These are phyloP conservation scores for Masticophis lateralis DNA, from an alignment of 2,797 vertebrate genomes.

Conservation along the genomic window DNA sequence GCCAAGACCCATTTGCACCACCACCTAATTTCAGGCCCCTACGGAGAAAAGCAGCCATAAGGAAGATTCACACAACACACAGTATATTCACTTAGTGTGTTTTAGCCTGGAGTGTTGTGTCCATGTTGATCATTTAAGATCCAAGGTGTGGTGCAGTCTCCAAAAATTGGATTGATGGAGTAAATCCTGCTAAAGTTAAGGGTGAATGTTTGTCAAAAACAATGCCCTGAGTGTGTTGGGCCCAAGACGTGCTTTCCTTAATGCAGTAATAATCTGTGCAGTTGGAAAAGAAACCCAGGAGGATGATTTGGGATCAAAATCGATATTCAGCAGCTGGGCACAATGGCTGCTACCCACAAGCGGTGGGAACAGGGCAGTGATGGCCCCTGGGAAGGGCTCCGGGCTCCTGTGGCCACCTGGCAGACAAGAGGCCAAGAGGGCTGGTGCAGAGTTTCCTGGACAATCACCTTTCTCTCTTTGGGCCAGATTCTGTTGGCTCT, in stretches of 20 bases:
- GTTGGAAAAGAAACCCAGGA: background rate
- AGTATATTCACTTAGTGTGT: too few relatives aligned
- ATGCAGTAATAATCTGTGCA: background rate
- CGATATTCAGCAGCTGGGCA: background rate
- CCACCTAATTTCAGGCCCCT: background rate
- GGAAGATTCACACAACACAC: background rate
- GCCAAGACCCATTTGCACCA: background rate
- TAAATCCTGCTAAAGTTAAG: background rate
- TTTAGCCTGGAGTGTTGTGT: background rate
- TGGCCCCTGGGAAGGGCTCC: background rate
- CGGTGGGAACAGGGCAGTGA: background rate
- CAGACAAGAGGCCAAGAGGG: background rate
- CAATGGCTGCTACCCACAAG: too few relatives aligned
- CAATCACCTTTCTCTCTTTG: background rate
- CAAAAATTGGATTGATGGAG: fast-evolving
- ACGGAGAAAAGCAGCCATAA: background rate
- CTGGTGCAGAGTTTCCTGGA: background rate
- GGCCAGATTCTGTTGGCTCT: background rate
- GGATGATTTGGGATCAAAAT: too few relatives aligned
- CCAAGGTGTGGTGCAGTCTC: background rate
- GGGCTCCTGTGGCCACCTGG: background rate
- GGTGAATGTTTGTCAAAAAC: background rate
- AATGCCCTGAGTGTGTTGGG: too few relatives aligned
- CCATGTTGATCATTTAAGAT: background rate
- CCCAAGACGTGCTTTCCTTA: too few relatives aligned